A percentile compares a stretch with the other conserved stretches of the same genome.
phyloP scores from a whole-genome alignment of 2,113 vertebrate species.

The Lepidothrix coronata region DNA sequence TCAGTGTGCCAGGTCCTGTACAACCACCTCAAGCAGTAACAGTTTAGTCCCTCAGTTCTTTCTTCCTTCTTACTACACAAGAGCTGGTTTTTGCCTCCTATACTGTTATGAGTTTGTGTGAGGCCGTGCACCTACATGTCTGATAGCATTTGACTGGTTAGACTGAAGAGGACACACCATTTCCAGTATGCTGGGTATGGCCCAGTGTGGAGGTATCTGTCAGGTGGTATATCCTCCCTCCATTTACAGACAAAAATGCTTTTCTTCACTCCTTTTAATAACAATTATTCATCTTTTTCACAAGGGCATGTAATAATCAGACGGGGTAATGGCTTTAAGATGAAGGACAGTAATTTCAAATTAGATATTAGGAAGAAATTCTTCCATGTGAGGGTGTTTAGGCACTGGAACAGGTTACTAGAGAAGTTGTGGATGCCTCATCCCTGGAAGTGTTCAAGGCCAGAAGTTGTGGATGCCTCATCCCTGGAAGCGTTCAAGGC shows the following conservation, averaged over 20 bases:
- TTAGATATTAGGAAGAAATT: neutral
- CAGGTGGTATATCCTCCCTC: neutral
- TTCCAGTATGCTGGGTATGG: neutral
- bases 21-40: neutral
- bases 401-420: neutral
- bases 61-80: neutral
- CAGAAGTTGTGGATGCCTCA: neutral
- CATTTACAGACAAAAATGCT: neutral
- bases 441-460: neutral
- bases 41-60: accelerated
- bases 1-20: neutral
- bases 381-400: neutral
- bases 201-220: neutral
- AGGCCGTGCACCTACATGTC: accelerated
- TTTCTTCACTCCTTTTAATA: neutral
- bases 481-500: neutral
- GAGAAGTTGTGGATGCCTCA: neutral
- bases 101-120: neutral
- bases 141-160: neutral
- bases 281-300: neutral
- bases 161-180: neutral
- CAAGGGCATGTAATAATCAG: neutral
- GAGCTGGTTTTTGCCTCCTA: neutral
- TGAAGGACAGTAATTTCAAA: neutral
- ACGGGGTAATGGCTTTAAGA: neutral